These are phyloP conservation scores for Psilopsiagon aymara DNA, from an alignment of 2,113 vertebrate genomes.

Conservation along the genomic window DNA sequence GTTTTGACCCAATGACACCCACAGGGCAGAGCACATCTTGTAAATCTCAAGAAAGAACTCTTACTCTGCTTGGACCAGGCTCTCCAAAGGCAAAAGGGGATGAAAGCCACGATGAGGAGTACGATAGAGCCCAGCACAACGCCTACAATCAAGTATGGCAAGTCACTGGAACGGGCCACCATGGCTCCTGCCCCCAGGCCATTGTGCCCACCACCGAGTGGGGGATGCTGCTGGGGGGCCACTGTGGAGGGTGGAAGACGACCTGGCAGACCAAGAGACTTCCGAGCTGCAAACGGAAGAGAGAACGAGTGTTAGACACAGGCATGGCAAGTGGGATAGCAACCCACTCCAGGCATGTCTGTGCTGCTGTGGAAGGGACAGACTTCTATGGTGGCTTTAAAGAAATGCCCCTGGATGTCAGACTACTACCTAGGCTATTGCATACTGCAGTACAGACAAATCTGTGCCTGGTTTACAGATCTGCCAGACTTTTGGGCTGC, in stretches of 20 bases:
- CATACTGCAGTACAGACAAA: not conserved
- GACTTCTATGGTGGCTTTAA: not conserved
- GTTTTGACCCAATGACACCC: not conserved
- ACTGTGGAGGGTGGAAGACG: conserved; percentile 76
- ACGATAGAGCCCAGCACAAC: conserved; percentile 90
- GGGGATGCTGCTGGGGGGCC: conserved; percentile 69
- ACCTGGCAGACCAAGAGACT: conserved; percentile 76
- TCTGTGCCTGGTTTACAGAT: not conserved
- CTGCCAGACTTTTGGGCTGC: not conserved
- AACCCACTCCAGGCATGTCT: not conserved
- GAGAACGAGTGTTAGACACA: not conserved
- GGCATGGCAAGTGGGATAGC: not conserved
- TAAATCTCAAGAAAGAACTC: conserved; percentile 32
- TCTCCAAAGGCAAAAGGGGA: conserved; percentile 96
- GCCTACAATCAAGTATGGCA: conserved; percentile 93
- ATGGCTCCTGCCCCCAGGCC: conserved; percentile 72
- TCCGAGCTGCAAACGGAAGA: conserved; percentile 71
- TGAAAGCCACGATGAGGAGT: conserved; percentile 93
- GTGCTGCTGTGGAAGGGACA: not conserved
- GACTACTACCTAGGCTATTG: not conserved
- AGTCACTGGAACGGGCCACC: conserved; percentile 88
- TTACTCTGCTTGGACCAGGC: conserved; percentile 98
- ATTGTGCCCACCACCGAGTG: conserved; percentile 47
- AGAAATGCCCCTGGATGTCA: not conserved
- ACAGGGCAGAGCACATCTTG: not conserved